Base-by-base conservation (phyloP, 2,797 vertebrate species). In the Enteromius paludinosus region DNA sequence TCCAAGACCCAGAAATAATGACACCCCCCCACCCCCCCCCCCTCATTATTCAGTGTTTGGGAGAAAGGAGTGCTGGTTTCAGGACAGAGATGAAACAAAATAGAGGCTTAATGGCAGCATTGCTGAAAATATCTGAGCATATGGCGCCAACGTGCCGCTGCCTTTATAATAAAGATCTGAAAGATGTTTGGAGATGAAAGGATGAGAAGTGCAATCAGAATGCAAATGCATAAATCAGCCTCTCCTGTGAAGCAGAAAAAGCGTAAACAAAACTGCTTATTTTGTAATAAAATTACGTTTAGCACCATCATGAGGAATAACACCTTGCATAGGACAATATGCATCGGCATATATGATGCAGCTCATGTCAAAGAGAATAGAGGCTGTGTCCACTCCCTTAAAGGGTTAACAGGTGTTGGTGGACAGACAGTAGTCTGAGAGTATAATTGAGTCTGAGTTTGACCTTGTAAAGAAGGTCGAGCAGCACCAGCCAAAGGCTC, bases 401-500 rank as follows among this genome's bases (percentile, higher is more conserved):
- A 86, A 89, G 93, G 92, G 92, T 93, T 93, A 95, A 94, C 94
- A 95, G 94, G 94, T 95, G 94, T 93, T 93, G 93, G 91, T 91
- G 92, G 93, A 95, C 93, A 94, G 93, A 93, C 94, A 92, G 94
- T 91, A 94, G 93, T 94, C 93, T 94, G 93, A 92, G 90, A 94
- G 92, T 90, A 93, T 94, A 93, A 95, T 93, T 94, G 94, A 95
- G 94, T 94, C 92, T 90, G 92, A 89, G 92, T 91, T 92, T 92
- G 93, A 95, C 94, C 94, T 96, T 94, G 92, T 83, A 90, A 90
- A 89, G 93, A 95, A 96, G 95, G 94, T 95, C 93, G 92, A 93
- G 94, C 92, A 92, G 92, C 94, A 94, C 94, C 94, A 94, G 94
- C 94, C 94, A 93, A 94, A 94, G 93, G 94, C 94, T 93, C 92